Evolutionary conservation across 2,113 vertebrate species (phyloP).

Genomic region (Anoplopoma fimbria): DNA sequence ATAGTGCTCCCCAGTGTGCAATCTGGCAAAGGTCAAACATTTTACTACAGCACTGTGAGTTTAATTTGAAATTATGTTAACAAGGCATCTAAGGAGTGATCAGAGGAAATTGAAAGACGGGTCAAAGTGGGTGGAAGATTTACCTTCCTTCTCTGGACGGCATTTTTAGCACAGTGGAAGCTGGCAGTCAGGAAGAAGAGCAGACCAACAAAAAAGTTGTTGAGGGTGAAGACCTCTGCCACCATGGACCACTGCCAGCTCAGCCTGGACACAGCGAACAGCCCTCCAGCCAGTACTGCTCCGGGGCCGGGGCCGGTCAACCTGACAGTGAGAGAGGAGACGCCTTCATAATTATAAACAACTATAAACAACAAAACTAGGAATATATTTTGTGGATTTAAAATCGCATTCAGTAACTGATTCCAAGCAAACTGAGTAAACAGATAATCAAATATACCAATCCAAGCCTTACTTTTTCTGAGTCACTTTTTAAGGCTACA

Average conservation of each 20-base stretch:
- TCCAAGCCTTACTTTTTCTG: neutral
- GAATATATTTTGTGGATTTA: neutral
- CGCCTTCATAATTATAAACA: neutral
- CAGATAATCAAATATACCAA: neutral
- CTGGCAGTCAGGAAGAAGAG: conserved; percentile 88
- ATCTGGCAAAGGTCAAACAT: conserved; percentile 78
- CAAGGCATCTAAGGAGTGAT: neutral
- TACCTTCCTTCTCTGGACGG: conserved; percentile 92
- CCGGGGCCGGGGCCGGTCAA: conserved; percentile 90
- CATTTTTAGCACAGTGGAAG: conserved; percentile 88
- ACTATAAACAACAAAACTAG: neutral
- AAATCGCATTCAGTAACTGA: neutral
- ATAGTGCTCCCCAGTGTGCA: conserved; percentile 90
- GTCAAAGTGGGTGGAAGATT: conserved; percentile 39
- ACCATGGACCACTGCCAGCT: conserved; percentile 97
- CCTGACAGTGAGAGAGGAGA: conserved; percentile 78
- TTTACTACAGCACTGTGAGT: conserved; percentile 1
- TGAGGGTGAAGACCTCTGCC: conserved; percentile 97
- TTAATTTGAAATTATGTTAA: neutral
- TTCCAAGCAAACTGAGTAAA: neutral
- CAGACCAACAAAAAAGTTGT: conserved; percentile 96
- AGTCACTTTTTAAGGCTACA: neutral
- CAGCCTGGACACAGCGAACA: conserved; percentile 94
- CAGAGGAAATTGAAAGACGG: neutral
- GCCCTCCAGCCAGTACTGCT: conserved; percentile 92